Conservation (phyloP, 2,113 vertebrate genomes). For the Malurus elegans region DNA sequence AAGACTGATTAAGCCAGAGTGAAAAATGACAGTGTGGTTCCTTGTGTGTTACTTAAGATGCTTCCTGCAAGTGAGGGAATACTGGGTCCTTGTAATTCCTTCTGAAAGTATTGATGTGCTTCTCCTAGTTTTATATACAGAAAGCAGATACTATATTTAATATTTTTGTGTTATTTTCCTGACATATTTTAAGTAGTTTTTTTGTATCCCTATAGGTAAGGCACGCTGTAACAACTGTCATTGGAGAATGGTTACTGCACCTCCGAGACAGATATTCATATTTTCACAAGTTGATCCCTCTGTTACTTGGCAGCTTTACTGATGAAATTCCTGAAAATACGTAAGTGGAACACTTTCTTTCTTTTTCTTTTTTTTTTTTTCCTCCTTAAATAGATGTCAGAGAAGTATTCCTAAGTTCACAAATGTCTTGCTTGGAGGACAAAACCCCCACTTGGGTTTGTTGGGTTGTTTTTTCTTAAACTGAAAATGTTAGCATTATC, state of each 20-base stretch:
- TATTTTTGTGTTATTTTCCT: neutral
- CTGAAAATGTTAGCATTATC: neutral
- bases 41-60: neutral
- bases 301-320: constrained; percentile 83
- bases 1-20: neutral
- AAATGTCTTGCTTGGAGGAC: neutral
- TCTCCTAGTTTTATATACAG: neutral
- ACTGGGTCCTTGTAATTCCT: neutral
- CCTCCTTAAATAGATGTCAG: neutral
- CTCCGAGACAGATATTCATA: constrained; percentile 91
- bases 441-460: neutral
- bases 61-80: neutral
- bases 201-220: constrained; percentile 78
- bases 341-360: constrained; percentile 62
- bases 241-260: constrained; percentile 87
- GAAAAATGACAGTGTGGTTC: neutral
- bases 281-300: constrained; percentile 90
- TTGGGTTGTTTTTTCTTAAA: neutral
- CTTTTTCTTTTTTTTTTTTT: rapidly evolving
- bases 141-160: neutral
- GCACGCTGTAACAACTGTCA: constrained; percentile 80
- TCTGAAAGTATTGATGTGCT: neutral
- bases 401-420: neutral
- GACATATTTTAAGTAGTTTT: neutral
- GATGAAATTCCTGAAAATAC: constrained; percentile 88